Evolutionary conservation across 1,140 invertebrate species (phyloP).

Genomic region (Tachypleus tridentatus): DNA sequence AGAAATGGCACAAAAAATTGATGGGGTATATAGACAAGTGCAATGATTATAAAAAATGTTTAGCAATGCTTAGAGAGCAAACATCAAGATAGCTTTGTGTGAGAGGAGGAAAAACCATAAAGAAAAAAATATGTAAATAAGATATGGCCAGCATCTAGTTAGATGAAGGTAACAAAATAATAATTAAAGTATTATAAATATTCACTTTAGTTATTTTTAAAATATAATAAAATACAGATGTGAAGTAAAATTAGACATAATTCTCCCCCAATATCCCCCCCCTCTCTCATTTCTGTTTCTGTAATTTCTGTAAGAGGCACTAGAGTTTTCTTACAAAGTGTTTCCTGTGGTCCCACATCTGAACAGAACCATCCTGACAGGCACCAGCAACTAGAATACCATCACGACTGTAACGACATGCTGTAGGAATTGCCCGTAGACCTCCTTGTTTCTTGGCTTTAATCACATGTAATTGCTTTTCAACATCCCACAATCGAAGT

Average conservation of each 20-base stretch:
- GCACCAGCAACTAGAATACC: constrained; percentile 78
- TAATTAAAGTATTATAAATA: neutral
- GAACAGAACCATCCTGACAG: constrained; percentile 91
- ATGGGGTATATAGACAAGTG: too few relatives aligned
- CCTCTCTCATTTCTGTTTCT: neutral
- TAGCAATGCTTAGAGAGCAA: too few relatives aligned
- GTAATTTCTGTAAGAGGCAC: constrained; percentile 2
- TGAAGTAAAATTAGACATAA: too few relatives aligned
- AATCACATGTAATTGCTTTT: constrained; percentile 69
- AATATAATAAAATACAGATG: too few relatives aligned
- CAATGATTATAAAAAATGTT: too few relatives aligned
- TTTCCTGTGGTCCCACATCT: constrained; percentile 90
- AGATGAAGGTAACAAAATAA: neutral
- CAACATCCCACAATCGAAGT: constrained; percentile 76
- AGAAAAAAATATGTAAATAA: too few relatives aligned
- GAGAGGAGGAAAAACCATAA: too few relatives aligned
- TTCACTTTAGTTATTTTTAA: neutral
- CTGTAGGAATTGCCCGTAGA: constrained; percentile 71
- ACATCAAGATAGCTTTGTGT: too few relatives aligned
- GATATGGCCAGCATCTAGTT: too few relatives aligned
- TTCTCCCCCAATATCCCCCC: too few relatives aligned
- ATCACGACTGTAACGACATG: constrained; percentile 72
- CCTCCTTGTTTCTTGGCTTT: constrained; percentile 81
- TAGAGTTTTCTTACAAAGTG: constrained; percentile 38
- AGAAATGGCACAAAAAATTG: too few relatives aligned